Conservation (phyloP, 2,888 invertebrate genomes). For the Athalia rosae region DNA sequence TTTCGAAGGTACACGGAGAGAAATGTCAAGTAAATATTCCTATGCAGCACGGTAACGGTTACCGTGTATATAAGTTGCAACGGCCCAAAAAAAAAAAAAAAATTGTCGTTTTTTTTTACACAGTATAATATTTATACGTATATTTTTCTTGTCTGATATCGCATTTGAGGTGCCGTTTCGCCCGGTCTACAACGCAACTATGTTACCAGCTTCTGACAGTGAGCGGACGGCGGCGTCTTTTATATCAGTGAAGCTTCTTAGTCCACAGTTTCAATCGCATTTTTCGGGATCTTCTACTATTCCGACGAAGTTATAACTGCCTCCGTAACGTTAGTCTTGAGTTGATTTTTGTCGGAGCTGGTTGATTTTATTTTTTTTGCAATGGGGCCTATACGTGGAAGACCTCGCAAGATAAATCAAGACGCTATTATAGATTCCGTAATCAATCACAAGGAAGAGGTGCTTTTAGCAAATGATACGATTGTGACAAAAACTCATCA, state of each 20-base stretch:
- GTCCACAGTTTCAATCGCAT: background rate
- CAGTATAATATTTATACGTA: too few species aligned
- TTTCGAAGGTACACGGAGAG: too few species aligned
- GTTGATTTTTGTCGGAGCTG: background rate
- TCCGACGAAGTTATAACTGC: background rate
- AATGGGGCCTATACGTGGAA: slow-evolving; percentile 1
- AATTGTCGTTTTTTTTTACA: too few species aligned
- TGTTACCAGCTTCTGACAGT: background rate
- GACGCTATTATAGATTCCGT: background rate
- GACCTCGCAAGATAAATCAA: background rate
- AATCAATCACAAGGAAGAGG: background rate
- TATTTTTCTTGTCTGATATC: too few species aligned
- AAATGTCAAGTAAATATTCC: too few species aligned
- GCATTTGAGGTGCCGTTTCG: too few species aligned
- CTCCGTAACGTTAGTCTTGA: background rate
- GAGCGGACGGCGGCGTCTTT: background rate
- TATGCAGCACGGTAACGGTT: too few species aligned
- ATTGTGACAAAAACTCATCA: background rate
- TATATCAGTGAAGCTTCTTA: background rate
- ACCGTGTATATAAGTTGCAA: too few species aligned
- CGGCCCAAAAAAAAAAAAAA: too few species aligned
- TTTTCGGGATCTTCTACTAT: background rate
- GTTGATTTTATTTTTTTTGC: background rate
- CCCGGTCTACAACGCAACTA: background rate
- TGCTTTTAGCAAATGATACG: background rate